phyloP scores from a whole-genome alignment of 1,140 invertebrate genomes.

The Venustaconcha ellipsiformis region DNA sequence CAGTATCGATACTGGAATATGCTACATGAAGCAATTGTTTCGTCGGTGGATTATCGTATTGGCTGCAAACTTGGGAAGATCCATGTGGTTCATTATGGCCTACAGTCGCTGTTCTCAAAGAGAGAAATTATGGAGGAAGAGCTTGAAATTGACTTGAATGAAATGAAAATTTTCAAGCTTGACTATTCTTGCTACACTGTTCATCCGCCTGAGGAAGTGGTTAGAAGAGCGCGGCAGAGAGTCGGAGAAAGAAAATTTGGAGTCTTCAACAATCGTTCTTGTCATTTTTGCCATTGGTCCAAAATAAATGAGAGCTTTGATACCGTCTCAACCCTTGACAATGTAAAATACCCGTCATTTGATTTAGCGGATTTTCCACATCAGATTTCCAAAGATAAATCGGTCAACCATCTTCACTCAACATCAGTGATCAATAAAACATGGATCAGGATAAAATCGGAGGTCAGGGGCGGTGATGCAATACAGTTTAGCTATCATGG shows the following conservation, averaged over 20 bases:
- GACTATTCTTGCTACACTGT: constrained; percentile 12
- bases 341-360: too few species aligned
- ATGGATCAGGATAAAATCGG: constrained; percentile 9
- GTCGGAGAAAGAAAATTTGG: constrained; percentile 25
- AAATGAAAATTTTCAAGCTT: constrained; percentile 1
- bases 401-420: not conserved
- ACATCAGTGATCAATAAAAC: not conserved
- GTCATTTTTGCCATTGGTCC: constrained; percentile 29
- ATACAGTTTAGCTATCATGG: constrained; percentile 12
- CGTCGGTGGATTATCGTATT: not conserved
- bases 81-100: constrained; percentile 8
- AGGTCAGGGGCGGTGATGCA: constrained; percentile 6
- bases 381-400: not conserved
- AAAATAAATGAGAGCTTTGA: constrained; percentile 12
- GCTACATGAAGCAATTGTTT: not conserved
- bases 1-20: not conserved
- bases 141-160: constrained; percentile 5
- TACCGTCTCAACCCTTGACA: too few species aligned
- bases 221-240: constrained; percentile 13
- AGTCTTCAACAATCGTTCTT: constrained; percentile 15
- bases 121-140: constrained; percentile 8
- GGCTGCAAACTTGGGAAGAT: not conserved
- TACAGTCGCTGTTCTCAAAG: constrained; percentile 6
- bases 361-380: too few species aligned
- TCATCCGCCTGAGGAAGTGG: constrained; percentile 12